These are phyloP conservation scores for Xestia xanthographa DNA, from an alignment of 2,888 invertebrate species.

Conservation along the genomic window DNA sequence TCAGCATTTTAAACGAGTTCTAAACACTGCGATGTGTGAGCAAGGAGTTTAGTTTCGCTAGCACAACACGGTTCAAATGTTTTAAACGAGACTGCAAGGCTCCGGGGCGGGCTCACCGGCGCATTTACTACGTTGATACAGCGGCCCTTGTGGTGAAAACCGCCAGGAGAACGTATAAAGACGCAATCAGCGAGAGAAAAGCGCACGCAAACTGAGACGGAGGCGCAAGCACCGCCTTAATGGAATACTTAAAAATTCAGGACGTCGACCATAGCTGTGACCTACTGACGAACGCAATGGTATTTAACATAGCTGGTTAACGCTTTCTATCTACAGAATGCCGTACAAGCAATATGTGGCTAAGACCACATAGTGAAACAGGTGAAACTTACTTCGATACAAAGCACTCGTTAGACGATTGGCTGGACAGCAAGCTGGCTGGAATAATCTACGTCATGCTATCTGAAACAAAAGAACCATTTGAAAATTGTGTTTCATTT, in stretches of 20 bases:
- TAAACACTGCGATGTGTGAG: not conserved
- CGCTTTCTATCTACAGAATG: slow-evolving; percentile 59
- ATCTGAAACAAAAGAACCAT: slow-evolving; percentile 78
- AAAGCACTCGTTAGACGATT: slow-evolving; percentile 43
- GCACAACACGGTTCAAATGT: slow-evolving; percentile 25
- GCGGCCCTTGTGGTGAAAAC: slow-evolving; percentile 77
- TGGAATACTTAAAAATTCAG: slow-evolving; percentile 89
- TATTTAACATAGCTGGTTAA: slow-evolving; percentile 69
- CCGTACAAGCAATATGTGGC: slow-evolving; percentile 34
- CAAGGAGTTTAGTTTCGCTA: slow-evolving; percentile 28
- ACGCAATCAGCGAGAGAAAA: slow-evolving; percentile 88
- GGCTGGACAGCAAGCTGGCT: slow-evolving; percentile 46
- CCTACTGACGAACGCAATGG: slow-evolving; percentile 76
- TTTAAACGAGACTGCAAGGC: slow-evolving; percentile 55
- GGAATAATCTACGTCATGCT: slow-evolving; percentile 77
- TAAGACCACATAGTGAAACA: slow-evolving; percentile 42
- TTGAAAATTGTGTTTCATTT: slow-evolving; percentile 44
- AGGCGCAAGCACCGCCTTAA: slow-evolving; percentile 78
- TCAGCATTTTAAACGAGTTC: not conserved
- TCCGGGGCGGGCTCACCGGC: slow-evolving; percentile 74
- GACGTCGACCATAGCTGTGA: slow-evolving; percentile 80
- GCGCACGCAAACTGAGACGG: slow-evolving; percentile 76
- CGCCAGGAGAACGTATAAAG: slow-evolving; percentile 86
- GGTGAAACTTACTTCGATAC: slow-evolving; percentile 54
- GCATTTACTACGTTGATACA: slow-evolving; percentile 76